Base-by-base conservation (phyloP, 2,113 vertebrate species). In the Lycaon pictus region DNA sequence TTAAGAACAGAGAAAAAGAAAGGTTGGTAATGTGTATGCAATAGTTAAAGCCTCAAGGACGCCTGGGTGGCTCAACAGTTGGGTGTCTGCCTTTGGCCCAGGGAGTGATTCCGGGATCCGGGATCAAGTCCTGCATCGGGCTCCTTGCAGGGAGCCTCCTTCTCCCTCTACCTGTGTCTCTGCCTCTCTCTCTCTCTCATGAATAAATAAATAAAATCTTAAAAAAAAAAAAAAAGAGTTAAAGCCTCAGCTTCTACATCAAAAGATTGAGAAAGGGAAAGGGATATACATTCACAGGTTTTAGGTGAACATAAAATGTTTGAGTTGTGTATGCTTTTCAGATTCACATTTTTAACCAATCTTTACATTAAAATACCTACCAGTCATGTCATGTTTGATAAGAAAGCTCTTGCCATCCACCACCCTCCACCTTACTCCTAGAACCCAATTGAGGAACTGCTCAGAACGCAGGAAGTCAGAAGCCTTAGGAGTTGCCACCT, bases 401-500 rank as follows among this genome's bases (percentile, higher is more conserved):
- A 93, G 25, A 95, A 63, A 84, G 7, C 29, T 93, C 80, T 94
- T 69, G 62, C 17, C 12, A 79, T 72, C 22, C 32, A 51, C 2
- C 11, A 1, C 76, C 5, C 5, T 48, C 4, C 76, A 37, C n/a
- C 1, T 86, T 84, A 76, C 4, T 20, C 55, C 37, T 32, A 93
- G 29, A 94, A 77, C 55, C 65, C 53, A 87, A 15, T 0, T 9
- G 25, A 69, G 76, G 95, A 90, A 95, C 69, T 69, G 56, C 13
- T 89, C 77, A 72, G 53, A 65, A 96, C 12, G 65, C 63, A 92
- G 88, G 4, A 94, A 92, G 56, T 63, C 56, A 85, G n/a, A 97
- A 72, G 23, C 51, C 84, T 15, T 55, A 37, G 60, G 29, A 89
- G 15, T 29, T 93, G 23, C 56, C 32, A 35, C n/a, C 48, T 82